phyloP scores from a whole-genome alignment of 2,113 vertebrate species.

The Chrysemys picta region DNA sequence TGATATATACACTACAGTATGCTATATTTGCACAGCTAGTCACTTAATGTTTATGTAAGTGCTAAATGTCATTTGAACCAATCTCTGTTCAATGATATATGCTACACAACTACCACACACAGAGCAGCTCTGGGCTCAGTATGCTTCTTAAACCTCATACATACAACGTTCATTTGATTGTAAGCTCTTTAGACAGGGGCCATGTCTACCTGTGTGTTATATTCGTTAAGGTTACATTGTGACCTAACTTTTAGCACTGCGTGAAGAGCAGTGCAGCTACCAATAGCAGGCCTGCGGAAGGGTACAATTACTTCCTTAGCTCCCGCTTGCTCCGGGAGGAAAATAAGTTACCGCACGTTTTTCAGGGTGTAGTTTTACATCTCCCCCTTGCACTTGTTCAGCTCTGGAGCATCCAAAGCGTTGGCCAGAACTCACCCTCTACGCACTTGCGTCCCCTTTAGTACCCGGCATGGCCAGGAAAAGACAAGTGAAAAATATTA shows the following conservation, averaged over 20 bases:
- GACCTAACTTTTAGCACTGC: background rate
- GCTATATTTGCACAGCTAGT: background rate
- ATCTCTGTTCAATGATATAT: background rate
- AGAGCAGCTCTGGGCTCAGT: background rate
- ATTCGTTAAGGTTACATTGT: background rate
- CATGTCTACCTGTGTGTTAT: background rate
- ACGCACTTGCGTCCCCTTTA: background rate
- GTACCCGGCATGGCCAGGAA: background rate
- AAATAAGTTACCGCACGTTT: background rate
- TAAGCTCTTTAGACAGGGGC: background rate
- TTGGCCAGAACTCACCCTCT: too few species aligned
- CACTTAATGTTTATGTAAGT: background rate
- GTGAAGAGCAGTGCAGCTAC: background rate
- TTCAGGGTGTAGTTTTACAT: background rate
- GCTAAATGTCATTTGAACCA: background rate
- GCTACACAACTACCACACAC: background rate
- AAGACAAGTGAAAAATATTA: background rate
- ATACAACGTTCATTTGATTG: background rate
- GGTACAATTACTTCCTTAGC: background rate
- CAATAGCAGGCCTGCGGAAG: background rate
- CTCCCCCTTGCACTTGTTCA: background rate
- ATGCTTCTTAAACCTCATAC: rapidly evolving
- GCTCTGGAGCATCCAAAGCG: too few species aligned
- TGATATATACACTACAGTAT: background rate
- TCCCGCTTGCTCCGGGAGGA: background rate